These are phyloP conservation scores for Adelges cooleyi DNA, from an alignment of 1,140 invertebrate species.

Conservation along the genomic window DNA sequence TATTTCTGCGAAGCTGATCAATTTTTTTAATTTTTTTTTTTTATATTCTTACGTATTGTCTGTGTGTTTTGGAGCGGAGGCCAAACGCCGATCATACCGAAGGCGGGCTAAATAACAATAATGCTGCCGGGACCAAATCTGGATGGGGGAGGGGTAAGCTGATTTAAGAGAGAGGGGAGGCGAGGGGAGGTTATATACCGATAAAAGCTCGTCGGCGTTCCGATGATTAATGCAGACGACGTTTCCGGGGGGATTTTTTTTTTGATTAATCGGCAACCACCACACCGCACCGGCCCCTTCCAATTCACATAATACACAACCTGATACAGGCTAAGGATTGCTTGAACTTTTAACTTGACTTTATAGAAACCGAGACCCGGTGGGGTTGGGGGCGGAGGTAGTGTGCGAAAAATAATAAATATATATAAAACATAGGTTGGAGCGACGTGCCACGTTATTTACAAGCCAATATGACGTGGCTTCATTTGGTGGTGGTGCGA, in stretches of 20 bases:
- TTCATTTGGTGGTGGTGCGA: too few species aligned
- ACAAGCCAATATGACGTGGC: too few species aligned
- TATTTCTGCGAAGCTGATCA: not conserved
- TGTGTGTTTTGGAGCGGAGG: not conserved
- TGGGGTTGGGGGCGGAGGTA: too few species aligned
- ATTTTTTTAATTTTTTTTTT: too few species aligned
- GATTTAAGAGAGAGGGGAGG: not conserved
- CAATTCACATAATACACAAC: not conserved
- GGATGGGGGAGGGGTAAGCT: not conserved
- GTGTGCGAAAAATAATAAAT: too few species aligned
- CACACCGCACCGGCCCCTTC: too few species aligned
- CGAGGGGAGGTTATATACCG: slow-evolving; percentile 2
- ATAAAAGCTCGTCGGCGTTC: slow-evolving; percentile 9
- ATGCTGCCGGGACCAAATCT: not conserved
- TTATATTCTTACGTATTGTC: not conserved
- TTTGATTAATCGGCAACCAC: slow-evolving; percentile 18
- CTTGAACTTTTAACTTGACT: too few species aligned
- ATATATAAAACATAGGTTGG: too few species aligned
- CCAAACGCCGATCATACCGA: not conserved
- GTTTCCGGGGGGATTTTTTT: not conserved
- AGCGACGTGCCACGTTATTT: too few species aligned
- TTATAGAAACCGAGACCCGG: too few species aligned
- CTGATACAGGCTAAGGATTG: too few species aligned
- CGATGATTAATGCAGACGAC: slow-evolving; percentile 8
- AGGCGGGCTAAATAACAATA: slow-evolving; percentile 3